Base-by-base conservation (phyloP, 2,113 vertebrate species). In the Sander lucioperca region DNA sequence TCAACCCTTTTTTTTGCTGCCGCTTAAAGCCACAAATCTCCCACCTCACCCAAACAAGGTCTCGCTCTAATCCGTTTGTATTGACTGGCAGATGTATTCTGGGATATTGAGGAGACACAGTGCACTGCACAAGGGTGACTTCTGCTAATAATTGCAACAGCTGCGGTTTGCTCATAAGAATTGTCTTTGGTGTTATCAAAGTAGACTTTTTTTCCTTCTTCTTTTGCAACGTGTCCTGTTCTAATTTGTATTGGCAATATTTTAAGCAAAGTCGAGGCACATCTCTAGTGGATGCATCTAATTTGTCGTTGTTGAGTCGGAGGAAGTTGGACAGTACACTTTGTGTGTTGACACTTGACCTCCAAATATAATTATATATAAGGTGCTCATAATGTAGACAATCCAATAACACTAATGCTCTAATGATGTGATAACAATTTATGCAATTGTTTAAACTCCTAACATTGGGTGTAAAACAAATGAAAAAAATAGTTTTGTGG, bases 11-110 rank as follows among this genome's bases (percentile, higher is more conserved):
- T 36, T 50, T 71, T 50, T 53, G 13, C 19, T 5, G 13, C 27
- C 3, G 39, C 51, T 51, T 63, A 67, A 82, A 83, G 58, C 83
- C 64, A 33, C 27, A 88, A 89, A 85, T 79, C 83, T 59, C 74
- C 66, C 63, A 25, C 11, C 50, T 79, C 75, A 82, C 77, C 78
- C 84, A 88, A 84, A 87, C 72, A 79, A 56, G 51, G 33, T 47
- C 53, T 67, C 14, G 0, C 47, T 62, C 51, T 87, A 86, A 90
- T 85, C 85, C 74, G 36, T 45, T 23, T 0, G 3, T 39, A 53
- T 25, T 30, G 71, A 78, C 6, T 9, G 51, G 21, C 64, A 33
- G 80, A 43, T 76, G 78, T 62, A 79, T 83, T 80, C 45, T 84
- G 75, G 81, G 88, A 82, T 39, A 53, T 57, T 7, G 3, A 27